Base-by-base conservation (phyloP, 2,113 vertebrate genomes). In the Cryptotis parvus region DNA sequence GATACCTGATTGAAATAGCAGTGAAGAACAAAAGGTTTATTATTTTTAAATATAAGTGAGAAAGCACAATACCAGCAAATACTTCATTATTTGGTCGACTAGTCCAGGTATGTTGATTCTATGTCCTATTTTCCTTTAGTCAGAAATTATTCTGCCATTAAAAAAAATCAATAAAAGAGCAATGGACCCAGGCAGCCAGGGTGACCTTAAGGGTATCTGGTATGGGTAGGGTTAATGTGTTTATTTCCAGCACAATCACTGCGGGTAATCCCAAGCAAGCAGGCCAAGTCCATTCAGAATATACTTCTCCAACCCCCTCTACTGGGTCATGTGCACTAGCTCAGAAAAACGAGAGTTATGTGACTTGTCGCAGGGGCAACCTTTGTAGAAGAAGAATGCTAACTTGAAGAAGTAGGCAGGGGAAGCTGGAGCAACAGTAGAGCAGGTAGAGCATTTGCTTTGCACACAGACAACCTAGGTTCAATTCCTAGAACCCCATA, bases 11-110 rank as follows among this genome's bases (percentile, higher is more conserved):
- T 27, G 37, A 69, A 76, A 72, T 86, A 49, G 37, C 61, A 63
- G 83, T 24, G 45, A 82, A 80, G 31, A 35, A 29, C 35, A 58
- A 89, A 76, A 80, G 33, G 20, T 3, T 35, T 33, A 2, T 31
- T 31, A 69, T n/a, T 93, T 58, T 69, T 75, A 58, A 88, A 81
- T 77, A 27, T 29, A 92, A 81, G 35, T 15, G 52, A 77, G 87
- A 94, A n/a, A 87, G 37, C 63, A 78, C 26, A 39, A 33, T 76
- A 73, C 84, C 16, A 22, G 20, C 89, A 72, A 58, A 58, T 58
- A 22, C 45, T 49, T 22, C 33, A 63, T 35, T 58, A 55, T 78
- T 93, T 49, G 31, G 10, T 49, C 15, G 78, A 55, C 12, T 18
- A 82, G 63, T 89, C 86, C 92, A 81, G 76, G 87, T 27, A 14